A percentile compares a stretch with the other conserved stretches of the same genome.
Evolutionary conservation across 2,888 invertebrate species (phyloP).

Genomic region (Atherix ibis): DNA sequence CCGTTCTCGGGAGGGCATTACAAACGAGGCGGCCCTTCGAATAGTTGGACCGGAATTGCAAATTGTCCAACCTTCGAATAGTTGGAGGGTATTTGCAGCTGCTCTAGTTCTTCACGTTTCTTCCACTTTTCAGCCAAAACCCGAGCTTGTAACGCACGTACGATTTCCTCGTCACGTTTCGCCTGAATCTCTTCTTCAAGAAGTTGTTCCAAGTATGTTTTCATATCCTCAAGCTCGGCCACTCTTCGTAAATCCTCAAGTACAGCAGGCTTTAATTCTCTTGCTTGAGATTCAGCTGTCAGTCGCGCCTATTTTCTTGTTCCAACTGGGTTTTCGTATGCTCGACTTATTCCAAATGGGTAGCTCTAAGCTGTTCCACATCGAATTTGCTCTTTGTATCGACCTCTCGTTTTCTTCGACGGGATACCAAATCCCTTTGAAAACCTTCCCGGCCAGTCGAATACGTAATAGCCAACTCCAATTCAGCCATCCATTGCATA

Average conservation of each 20-base stretch:
- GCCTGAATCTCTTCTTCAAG: slow-evolving; percentile 72
- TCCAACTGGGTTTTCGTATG: slow-evolving; percentile 43
- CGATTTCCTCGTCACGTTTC: slow-evolving; percentile 70
- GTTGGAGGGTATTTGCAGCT: too few relatives aligned
- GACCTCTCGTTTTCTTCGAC: slow-evolving; percentile 32
- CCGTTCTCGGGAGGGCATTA: slow-evolving; percentile 45
- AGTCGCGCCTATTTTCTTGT: slow-evolving; percentile 42
- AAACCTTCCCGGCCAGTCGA: slow-evolving; percentile 53
- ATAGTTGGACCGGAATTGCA: slow-evolving; percentile 47
- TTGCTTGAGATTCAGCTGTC: slow-evolving; percentile 38
- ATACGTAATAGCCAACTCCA: slow-evolving; percentile 54
- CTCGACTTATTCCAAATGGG: slow-evolving; percentile 42
- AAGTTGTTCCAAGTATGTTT: slow-evolving; percentile 50
- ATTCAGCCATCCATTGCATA: slow-evolving; percentile 59
- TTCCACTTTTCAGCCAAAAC: slow-evolving; percentile 75
- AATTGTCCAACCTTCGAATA: too few relatives aligned
- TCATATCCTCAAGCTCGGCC: slow-evolving; percentile 55
- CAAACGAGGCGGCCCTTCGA: slow-evolving; percentile 51
- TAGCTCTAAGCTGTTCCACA: slow-evolving; percentile 39
- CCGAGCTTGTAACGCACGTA: slow-evolving; percentile 49
- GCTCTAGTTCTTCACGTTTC: slow-evolving; percentile 61
- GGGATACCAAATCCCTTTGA: slow-evolving; percentile 43
- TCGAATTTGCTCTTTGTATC: slow-evolving; percentile 34
- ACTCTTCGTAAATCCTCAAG: slow-evolving; percentile 56
- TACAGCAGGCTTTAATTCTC: slow-evolving; percentile 50